phyloP scores from a whole-genome alignment of 2,797 vertebrate genomes.

The Enteromius unitaeniatus region DNA sequence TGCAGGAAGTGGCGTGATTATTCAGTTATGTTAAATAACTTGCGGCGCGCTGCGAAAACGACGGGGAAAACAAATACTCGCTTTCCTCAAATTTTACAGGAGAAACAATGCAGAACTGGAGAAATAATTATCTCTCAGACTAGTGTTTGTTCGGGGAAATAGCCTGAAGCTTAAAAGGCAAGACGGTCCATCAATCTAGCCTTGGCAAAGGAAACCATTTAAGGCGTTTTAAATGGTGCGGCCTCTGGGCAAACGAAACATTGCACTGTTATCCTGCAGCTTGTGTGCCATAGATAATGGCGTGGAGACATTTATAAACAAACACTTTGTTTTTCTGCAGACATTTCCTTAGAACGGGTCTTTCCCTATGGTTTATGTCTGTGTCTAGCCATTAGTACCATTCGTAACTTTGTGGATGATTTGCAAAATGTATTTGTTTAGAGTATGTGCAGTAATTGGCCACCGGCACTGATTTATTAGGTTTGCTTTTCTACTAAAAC shows the following conservation, averaged over 20 bases:
- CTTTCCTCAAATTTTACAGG: slow-evolving; percentile 46
- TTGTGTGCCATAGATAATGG: slow-evolving; percentile 40
- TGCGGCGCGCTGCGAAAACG: slow-evolving; percentile 4
- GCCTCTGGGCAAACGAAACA: slow-evolving; percentile 30
- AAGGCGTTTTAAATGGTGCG: slow-evolving; percentile 53
- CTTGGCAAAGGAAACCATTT: slow-evolving; percentile 51
- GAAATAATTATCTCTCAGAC: slow-evolving; percentile 55
- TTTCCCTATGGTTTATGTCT: not conserved
- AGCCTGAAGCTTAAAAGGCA: slow-evolving; percentile 55
- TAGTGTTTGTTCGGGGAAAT: slow-evolving; percentile 49
- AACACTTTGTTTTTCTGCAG: slow-evolving; percentile 22
- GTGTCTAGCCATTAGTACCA: not conserved
- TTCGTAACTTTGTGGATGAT: not conserved
- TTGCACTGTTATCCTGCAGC: slow-evolving; percentile 43
- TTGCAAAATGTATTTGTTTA: not conserved
- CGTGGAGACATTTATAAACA: slow-evolving; percentile 48
- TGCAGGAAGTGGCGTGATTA: slow-evolving; percentile 56
- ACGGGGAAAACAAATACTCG: slow-evolving; percentile 36
- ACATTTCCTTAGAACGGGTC: not conserved
- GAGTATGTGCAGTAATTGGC: not conserved
- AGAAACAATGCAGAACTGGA: slow-evolving; percentile 47
- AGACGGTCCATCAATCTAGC: slow-evolving; percentile 59
- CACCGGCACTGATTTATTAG: not conserved
- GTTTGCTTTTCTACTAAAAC: slow-evolving; percentile 15
- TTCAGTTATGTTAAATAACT: slow-evolving; percentile 55